These are phyloP conservation scores for Fistularia tabacaria DNA, from an alignment of 2,797 vertebrate genomes.

Conservation along the genomic window DNA sequence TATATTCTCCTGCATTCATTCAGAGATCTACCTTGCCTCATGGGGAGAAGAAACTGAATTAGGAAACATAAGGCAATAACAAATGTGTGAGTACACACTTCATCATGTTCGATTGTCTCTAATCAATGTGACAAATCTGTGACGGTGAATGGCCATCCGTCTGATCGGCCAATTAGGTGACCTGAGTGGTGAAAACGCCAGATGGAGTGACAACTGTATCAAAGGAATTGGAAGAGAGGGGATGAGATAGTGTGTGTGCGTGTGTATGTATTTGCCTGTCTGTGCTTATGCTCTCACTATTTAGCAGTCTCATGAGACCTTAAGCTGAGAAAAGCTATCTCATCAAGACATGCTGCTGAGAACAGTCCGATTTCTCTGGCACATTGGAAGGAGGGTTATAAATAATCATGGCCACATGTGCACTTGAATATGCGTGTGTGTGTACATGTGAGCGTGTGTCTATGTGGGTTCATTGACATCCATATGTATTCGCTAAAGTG, in stretches of 20 bases:
- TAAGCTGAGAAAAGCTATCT: slow-evolving; percentile 52
- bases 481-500: slow-evolving; percentile 9
- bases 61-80: no score
- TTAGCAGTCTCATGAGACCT: slow-evolving; percentile 42
- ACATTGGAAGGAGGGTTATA: slow-evolving; percentile 55
- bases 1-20: no score
- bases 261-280: slow-evolving; percentile 10
- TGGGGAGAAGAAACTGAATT: no score
- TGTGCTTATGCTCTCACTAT: slow-evolving; percentile 22
- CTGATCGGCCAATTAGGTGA: neutral
- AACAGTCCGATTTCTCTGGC: slow-evolving; percentile 61
- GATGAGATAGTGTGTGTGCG: slow-evolving; percentile 9
- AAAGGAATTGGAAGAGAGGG: slow-evolving; percentile 8
- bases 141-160: neutral
- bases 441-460: slow-evolving; percentile 3
- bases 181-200: slow-evolving; percentile 9
- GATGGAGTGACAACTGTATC: slow-evolving; percentile 4
- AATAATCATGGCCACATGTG: slow-evolving; percentile 18
- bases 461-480: slow-evolving; percentile 6
- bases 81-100: no score
- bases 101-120: no score
- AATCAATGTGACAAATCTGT: neutral
- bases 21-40: no score
- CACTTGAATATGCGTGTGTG: neutral
- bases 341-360: slow-evolving; percentile 52